Evolutionary conservation across 2,888 invertebrate genomes (phyloP).

Genomic region (Hipparchia semele): DNA sequence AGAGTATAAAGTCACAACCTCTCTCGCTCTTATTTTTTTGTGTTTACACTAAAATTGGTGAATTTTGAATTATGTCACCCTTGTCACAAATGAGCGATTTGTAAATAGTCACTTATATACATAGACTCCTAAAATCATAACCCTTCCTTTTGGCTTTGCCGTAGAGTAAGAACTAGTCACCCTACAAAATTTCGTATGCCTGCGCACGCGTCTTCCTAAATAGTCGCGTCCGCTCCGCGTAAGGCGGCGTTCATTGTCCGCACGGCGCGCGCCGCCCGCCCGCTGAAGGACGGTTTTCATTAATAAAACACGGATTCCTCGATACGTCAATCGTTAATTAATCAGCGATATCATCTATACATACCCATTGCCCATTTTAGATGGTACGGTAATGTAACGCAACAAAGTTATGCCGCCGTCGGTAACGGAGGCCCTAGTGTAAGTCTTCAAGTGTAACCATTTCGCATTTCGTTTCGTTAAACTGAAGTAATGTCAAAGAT

Average conservation of each 20-base stretch:
- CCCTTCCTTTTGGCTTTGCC: too few relatives aligned
- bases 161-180: constrained; percentile 44
- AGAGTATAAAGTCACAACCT: too few relatives aligned
- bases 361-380: background rate
- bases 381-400: background rate
- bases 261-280: constrained; percentile 41
- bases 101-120: too few relatives aligned
- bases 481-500: too few relatives aligned
- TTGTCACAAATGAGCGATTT: too few relatives aligned
- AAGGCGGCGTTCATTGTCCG: constrained; percentile 58
- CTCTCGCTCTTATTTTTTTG: too few relatives aligned
- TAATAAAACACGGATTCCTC: constrained; percentile 40
- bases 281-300: constrained; percentile 53
- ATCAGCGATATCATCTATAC: background rate
- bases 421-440: background rate
- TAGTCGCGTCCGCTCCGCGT: constrained; percentile 72
- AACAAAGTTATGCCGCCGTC: background rate
- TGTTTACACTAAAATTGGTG: too few relatives aligned
- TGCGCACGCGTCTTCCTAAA: constrained; percentile 62
- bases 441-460: too few relatives aligned
- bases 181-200: constrained; percentile 54
- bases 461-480: too few relatives aligned
- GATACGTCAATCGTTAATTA: constrained; percentile 28
- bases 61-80: too few relatives aligned
- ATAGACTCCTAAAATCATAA: too few relatives aligned